Evolutionary conservation across 53 echinoderm and acorn worm species (phyloP).

Genomic region (Patiria pectinifera): DNA sequence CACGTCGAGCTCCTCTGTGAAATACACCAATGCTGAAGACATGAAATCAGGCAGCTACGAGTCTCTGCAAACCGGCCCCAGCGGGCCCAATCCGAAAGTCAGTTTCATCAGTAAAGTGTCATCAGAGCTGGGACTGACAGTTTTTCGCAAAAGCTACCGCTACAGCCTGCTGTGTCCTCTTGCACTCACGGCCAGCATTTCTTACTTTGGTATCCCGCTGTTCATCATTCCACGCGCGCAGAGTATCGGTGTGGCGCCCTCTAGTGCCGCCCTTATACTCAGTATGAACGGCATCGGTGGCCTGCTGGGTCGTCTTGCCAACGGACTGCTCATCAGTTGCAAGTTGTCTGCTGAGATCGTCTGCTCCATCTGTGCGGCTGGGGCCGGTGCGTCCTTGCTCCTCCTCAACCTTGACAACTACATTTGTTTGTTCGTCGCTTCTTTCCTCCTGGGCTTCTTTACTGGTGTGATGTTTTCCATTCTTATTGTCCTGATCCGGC

Average conservation of each 20-base stretch:
- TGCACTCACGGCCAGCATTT: neutral
- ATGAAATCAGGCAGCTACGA: neutral
- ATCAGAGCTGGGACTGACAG: neutral
- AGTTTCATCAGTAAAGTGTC: neutral
- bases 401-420: neutral
- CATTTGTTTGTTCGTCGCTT: neutral
- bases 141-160: constrained; percentile 5
- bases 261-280: neutral
- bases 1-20: neutral
- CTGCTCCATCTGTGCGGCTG: neutral
- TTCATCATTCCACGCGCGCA: neutral
- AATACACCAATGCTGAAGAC: neutral
- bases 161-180: neutral
- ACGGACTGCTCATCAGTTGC: constrained; percentile 7
- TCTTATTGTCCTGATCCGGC: neutral
- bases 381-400: neutral
- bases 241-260: neutral
- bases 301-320: constrained; percentile 1
- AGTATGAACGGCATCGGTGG: neutral
- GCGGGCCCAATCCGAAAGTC: neutral
- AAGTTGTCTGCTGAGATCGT: neutral
- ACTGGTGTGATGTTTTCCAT: neutral
- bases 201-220: neutral
- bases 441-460: neutral
- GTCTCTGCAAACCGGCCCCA: neutral